phyloP scores from a whole-genome alignment of 2,113 vertebrate species.

The Seriola quinqueradiata region DNA sequence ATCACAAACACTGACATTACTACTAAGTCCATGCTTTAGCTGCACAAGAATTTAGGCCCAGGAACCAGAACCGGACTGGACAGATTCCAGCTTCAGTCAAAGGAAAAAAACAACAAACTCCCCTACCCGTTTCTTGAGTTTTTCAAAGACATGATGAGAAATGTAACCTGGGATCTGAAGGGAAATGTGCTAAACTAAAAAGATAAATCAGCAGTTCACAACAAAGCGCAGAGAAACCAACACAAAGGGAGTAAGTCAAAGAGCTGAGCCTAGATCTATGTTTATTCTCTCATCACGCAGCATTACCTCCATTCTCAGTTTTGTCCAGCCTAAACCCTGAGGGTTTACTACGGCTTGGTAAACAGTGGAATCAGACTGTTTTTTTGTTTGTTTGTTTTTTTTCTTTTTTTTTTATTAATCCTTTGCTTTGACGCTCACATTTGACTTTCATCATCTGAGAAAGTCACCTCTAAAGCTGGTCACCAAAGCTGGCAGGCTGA shows the following conservation, averaged over 20 bases:
- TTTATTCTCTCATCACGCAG: neutral
- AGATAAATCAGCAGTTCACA: slow-evolving; percentile 12
- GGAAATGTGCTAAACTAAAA: neutral
- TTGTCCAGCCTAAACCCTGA: slow-evolving; percentile 30
- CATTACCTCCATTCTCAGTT: slow-evolving; percentile 5
- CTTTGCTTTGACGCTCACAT: slow-evolving; percentile 33
- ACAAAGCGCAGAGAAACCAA: neutral
- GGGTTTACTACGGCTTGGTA: slow-evolving; percentile 15
- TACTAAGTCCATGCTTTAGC: neutral
- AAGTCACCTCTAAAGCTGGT: slow-evolving; percentile 33
- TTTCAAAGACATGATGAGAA: slow-evolving; percentile 13
- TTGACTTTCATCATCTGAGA: slow-evolving; percentile 47
- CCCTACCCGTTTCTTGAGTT: neutral
- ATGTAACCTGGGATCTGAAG: slow-evolving; percentile 5
- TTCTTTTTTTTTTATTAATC: slow-evolving; percentile 28
- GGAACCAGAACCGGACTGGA: neutral
- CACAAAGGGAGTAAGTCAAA: neutral
- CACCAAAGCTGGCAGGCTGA: slow-evolving; percentile 14
- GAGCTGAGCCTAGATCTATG: slow-evolving; percentile 7
- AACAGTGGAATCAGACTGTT: slow-evolving; percentile 19
- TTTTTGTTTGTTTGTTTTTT: neutral
- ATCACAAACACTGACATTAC: neutral
- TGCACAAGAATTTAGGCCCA: neutral
- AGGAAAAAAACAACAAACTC: neutral
- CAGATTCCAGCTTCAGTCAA: neutral